Evolutionary conservation across 2,888 invertebrate species (phyloP), one percentile per base, ranked within the genome.

Genomic region (Nomada ruficornis): DNA sequence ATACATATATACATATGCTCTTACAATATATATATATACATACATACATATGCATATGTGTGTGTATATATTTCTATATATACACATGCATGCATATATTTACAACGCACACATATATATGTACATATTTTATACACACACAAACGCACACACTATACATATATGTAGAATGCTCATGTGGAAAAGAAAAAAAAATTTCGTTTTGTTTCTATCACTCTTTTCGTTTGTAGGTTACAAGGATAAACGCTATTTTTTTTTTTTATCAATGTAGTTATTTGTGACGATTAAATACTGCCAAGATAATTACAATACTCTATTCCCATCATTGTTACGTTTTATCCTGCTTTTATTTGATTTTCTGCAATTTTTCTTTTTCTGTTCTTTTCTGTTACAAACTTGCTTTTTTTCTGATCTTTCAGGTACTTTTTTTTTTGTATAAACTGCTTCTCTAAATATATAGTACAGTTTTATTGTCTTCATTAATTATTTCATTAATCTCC

Each of bases 181-280:
- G 11, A 54, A 23, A 18, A 42, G 18, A 50, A 60, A 50, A 77
- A 69, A 13, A 7, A 26, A 54, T 44, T 67, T 42, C 0, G 23
- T 26, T 65, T 42, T 23, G 50, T 67, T 70, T 13, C 10, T 26
- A 23, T 18, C 23, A 47, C 26, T 55, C 47, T 13, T 36, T 54
- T 18, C 3, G 52, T 13, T 52, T 47, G 52, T 69, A 77, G 64
- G 42, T 77, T 77, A 60, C 64, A 59, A 54, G 52, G 15, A 54
- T 47, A 36, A 42, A 23, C 7, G 18, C 10, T 26, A 71, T 52
- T 42, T 47, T 47, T 47, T 47, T 47, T 47, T 44, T 57, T 26
- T n/a, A 10, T 57, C 2, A 54, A 62, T 52, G 2, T 15, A 54
- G 54, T 67, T 54, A 60, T 36, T 54, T 67, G 13, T 11, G 10